A percentile compares a stretch with the other conserved stretches of the same genome.
Evolutionary conservation across 2,888 invertebrate genomes (phyloP).

Genomic region (Tipula helvola): DNA sequence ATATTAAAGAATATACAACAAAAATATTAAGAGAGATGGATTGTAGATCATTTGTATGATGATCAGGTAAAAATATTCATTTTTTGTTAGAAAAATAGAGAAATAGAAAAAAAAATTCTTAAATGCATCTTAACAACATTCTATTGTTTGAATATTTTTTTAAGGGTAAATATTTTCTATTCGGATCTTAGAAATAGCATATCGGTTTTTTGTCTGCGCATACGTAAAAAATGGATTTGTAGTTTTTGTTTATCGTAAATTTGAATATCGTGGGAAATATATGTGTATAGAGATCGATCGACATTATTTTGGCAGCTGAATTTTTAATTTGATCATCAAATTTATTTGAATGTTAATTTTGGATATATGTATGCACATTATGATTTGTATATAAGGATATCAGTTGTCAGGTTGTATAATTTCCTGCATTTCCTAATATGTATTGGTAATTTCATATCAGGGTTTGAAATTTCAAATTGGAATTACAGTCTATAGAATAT

Average conservation of each 20-base stretch:
- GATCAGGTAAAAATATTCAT: background rate
- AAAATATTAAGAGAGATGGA: background rate
- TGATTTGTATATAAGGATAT: background rate
- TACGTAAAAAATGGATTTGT: background rate
- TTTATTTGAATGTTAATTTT: background rate
- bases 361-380: background rate
- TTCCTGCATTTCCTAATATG: background rate
- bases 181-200: background rate
- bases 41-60: slow-evolving; percentile 4
- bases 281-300: background rate
- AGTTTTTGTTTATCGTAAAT: background rate
- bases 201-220: background rate
- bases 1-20: background rate
- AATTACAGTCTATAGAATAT: no score
- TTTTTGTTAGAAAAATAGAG: background rate
- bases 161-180: background rate
- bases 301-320: background rate
- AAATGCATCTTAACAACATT: background rate
- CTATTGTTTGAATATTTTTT: background rate
- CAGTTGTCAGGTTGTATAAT: background rate
- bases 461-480: no score
- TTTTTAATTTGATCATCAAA: background rate
- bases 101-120: background rate
- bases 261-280: background rate
- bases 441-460: no score